A percentile compares a stretch with the other conserved stretches of the same genome.
Conservation (phyloP, 2,888 invertebrate species). For the Ectemnius lituratus region DNA sequence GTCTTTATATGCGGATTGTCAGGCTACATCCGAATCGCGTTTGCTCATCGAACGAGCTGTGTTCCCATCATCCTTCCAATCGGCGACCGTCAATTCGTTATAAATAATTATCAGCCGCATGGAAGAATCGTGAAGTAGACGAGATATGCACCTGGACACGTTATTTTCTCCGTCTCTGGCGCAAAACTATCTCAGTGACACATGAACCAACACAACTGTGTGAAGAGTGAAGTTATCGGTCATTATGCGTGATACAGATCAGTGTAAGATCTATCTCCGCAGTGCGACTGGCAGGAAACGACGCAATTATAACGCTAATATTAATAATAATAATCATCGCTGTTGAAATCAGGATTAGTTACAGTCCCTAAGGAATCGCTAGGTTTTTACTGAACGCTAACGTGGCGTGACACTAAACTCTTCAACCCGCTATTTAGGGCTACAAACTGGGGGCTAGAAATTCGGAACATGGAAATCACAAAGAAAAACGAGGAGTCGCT, state of each 20-base stretch:
- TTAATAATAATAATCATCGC: not conserved
- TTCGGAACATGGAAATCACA: not conserved
- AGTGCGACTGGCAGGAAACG: not conserved
- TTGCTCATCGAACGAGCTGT: not conserved
- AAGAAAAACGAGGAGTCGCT: not conserved
- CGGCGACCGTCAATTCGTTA: not conserved
- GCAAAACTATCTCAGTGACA: not conserved
- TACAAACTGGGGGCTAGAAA: not conserved
- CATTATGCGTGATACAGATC: not conserved
- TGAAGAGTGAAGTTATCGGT: not conserved
- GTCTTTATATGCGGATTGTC: too few species aligned
- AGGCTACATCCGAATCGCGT: not conserved
- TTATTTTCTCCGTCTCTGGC: not conserved
- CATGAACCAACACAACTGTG: not conserved
- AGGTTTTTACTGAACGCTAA: constrained; percentile 4
- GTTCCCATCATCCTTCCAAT: too few species aligned
- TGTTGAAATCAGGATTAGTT: not conserved
- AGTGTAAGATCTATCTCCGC: not conserved
- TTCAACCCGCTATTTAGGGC: not conserved
- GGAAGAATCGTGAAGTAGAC: constrained; percentile 9
- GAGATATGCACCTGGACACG: not conserved
- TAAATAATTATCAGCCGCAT: not conserved
- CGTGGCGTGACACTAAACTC: not conserved
- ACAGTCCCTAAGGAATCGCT: not conserved
- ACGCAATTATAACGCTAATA: not conserved